Evolutionary conservation across 2,113 vertebrate genomes (phyloP), one percentile per base, ranked within the genome.

Genomic region (Salvator merianae): DNA sequence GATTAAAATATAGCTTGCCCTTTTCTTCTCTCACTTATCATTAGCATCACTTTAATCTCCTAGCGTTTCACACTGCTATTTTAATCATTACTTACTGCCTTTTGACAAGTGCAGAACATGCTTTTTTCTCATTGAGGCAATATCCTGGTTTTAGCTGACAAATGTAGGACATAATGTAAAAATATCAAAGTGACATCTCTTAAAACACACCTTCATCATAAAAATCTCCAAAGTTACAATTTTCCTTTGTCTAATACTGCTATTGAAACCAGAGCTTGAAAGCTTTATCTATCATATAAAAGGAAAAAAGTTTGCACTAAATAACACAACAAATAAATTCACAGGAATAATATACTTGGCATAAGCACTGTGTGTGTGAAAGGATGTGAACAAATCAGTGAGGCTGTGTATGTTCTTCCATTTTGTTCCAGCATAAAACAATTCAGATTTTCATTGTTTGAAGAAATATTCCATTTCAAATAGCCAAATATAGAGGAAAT

Each of bases 1-100:
- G 98, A 99, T 99, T 99, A 99, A 99, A 99, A 99, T 99, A 99
- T 99, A 99, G 98, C 98, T 99, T 99, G 99, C 98, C 99, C 98
- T 99, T 99, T 99, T 99, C 99, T 99, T 99, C 98, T 98, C 98
- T 99, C 99, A 99, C 98, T 99, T 99, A 99, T 99, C 98, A 99
- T 99, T 99, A 99, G 98, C 98, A 99, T 99, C 99, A 99, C 98
- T 99, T 99, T 99, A 99, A 99, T 99, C 98, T 99, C 98, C 97
- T 97, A 97, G 98, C 98, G 96, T 99, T 99, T 99, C 98, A 98
- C 98, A 99, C 98, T 99, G 99, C 98, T 99, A 99, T 99, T 99
- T 99, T 99, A 99, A 99, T 99, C 98, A 99, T 98, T 99, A 99
- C 99, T 99, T 98, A 99, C 98, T 99, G 98, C 98, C 98, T 99